phyloP scores from a whole-genome alignment of 2,113 vertebrate genomes.

The Gymnogyps californianus region DNA sequence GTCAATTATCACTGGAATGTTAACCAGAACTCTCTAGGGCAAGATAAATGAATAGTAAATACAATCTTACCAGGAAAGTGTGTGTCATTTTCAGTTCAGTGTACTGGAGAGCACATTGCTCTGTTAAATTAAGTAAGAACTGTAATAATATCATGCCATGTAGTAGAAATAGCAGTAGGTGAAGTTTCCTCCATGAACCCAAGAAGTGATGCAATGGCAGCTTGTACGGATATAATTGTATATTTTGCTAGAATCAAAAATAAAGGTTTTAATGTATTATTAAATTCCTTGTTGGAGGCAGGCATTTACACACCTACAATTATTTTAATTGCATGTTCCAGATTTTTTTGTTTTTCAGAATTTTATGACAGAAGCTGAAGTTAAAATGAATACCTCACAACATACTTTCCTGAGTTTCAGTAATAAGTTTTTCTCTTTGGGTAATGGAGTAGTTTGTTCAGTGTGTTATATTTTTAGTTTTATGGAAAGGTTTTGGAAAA shows the following conservation, averaged over 20 bases:
- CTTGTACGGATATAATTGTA: conserved; percentile 79
- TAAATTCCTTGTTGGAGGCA: conserved; percentile 79
- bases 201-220: conserved; percentile 58
- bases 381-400: conserved; percentile 56
- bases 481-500: conserved; percentile 54
- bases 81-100: conserved; percentile 40
- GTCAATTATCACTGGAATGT: conserved; percentile 41
- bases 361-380: conserved; percentile 60
- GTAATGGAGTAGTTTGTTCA: conserved; percentile 46
- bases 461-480: conserved; percentile 58
- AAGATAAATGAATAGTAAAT: conserved; percentile 60
- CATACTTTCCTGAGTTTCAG: conserved; percentile 20
- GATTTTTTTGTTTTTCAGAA: conserved; percentile 73
- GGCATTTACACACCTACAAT: conserved; percentile 81
- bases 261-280: conserved; percentile 84
- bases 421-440: conserved; percentile 34
- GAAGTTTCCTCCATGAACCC: conserved; percentile 42
- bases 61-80: background rate
- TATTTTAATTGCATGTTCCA: conserved; percentile 85
- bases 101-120: conserved; percentile 35
- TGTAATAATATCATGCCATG: conserved; percentile 50
- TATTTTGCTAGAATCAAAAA: conserved; percentile 88
- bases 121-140: conserved; percentile 69
- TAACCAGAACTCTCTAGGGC: conserved; percentile 48
- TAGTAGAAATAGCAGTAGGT: conserved; percentile 57